Percentiles rank a stretch among this genome's conserved stretches.
Conservation (phyloP, 2,113 vertebrate genomes). For the Psittacula cyanocephala region DNA sequence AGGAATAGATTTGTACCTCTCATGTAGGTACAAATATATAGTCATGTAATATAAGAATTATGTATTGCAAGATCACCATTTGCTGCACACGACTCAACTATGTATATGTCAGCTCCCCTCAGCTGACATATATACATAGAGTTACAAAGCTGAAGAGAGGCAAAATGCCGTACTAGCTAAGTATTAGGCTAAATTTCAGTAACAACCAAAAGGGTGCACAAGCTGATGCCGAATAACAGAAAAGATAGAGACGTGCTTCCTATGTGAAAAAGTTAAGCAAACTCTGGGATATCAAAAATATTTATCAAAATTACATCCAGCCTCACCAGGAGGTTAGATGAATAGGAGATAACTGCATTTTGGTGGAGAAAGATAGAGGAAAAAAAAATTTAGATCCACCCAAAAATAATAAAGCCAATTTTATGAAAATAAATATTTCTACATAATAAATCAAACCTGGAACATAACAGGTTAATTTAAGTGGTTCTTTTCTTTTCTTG, state of each 20-base stretch:
- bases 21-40: not conserved
- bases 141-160: not conserved
- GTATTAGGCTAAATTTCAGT: not conserved
- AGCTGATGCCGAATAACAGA: not conserved
- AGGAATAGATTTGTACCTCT: not conserved
- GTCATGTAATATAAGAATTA: accelerated
- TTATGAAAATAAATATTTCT: not conserved
- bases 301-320: not conserved
- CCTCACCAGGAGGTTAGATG: not conserved
- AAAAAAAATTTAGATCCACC: not conserved
- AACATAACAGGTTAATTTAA: conserved; percentile 29
- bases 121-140: not conserved
- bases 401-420: not conserved
- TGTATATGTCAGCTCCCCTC: not conserved
- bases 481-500: conserved; percentile 9
- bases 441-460: not conserved
- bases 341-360: not conserved
- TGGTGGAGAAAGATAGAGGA: not conserved
- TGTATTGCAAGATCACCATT: not conserved
- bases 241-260: not conserved
- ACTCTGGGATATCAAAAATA: not conserved
- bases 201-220: not conserved
- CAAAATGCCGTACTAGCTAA: not conserved
- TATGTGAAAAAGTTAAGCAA: not conserved
- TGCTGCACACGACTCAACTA: not conserved